phyloP scores from a whole-genome alignment of 1,140 invertebrate genomes.

The Microplitis demolitor region DNA sequence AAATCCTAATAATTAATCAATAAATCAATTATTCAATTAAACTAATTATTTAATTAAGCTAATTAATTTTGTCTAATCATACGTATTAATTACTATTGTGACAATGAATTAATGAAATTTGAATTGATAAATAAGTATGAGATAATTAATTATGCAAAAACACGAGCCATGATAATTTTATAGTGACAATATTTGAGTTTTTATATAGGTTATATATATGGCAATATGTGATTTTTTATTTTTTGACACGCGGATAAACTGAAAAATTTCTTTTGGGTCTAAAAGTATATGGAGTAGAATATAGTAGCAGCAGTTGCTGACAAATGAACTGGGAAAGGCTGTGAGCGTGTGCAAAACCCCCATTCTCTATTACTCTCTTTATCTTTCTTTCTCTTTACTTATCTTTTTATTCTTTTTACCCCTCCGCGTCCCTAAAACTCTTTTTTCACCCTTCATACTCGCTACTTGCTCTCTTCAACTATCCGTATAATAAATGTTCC shows the following conservation, averaged over 20 bases:
- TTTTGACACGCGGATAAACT: constrained; percentile 26
- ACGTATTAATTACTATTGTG: neutral
- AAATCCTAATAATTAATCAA: too few relatives aligned
- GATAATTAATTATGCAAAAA: constrained; percentile 22
- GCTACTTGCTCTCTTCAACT: constrained; percentile 7
- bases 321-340: constrained; percentile 24
- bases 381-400: constrained; percentile 17
- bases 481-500: constrained; percentile 33
- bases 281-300: too few relatives aligned
- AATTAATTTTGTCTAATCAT: too few relatives aligned
- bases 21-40: too few relatives aligned
- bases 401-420: constrained; percentile 25
- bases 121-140: too few relatives aligned
- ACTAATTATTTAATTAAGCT: too few relatives aligned
- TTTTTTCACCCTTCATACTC: constrained; percentile 14
- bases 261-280: constrained; percentile 23
- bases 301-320: constrained; percentile 14
- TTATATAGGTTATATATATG: too few relatives aligned
- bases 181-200: constrained; percentile 9
- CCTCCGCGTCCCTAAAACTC: neutral
- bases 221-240: constrained; percentile 12
- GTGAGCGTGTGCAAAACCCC: neutral
- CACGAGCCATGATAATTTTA: constrained; percentile 22
- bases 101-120: neutral
- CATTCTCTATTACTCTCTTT: neutral